A percentile compares a stretch with the other conserved stretches of the same genome.
phyloP scores from a whole-genome alignment of 1,140 invertebrate species.

The Elysia chlorotica region DNA sequence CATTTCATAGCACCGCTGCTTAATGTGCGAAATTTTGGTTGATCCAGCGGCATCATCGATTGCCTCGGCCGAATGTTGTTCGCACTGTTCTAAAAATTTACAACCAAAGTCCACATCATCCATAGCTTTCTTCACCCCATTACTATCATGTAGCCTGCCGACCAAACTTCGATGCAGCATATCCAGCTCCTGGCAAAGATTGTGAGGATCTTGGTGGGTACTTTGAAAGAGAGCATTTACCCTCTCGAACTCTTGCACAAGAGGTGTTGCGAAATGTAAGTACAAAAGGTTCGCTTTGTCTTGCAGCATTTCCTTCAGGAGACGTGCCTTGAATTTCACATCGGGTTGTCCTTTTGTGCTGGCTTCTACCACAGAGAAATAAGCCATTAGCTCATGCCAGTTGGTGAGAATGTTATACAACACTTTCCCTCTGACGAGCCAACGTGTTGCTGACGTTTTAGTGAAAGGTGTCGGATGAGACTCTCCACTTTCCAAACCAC shows the following conservation, averaged over 20 bases:
- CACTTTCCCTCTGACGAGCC: background rate
- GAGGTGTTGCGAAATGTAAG: background rate
- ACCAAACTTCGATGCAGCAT: background rate
- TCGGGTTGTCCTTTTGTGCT: background rate
- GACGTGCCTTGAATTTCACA: background rate
- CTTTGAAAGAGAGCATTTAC: background rate
- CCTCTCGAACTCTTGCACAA: background rate
- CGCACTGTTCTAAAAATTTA: background rate
- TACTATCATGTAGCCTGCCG: background rate
- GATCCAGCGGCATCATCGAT: background rate
- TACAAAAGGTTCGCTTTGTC: background rate
- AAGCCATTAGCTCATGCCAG: background rate
- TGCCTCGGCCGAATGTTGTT: background rate
- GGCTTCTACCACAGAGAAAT: background rate
- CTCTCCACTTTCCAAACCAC: background rate
- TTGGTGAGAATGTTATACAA: background rate
- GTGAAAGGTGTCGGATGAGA: background rate
- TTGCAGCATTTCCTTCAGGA: background rate
- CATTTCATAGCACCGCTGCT: background rate
- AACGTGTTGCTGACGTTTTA: background rate
- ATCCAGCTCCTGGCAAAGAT: background rate
- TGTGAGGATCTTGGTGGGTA: background rate
- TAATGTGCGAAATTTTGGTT: background rate
- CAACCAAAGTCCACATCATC: background rate
- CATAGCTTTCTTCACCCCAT: background rate